Conservation (phyloP, 2,888 invertebrate species). For the Neoaliturus tenellus region DNA sequence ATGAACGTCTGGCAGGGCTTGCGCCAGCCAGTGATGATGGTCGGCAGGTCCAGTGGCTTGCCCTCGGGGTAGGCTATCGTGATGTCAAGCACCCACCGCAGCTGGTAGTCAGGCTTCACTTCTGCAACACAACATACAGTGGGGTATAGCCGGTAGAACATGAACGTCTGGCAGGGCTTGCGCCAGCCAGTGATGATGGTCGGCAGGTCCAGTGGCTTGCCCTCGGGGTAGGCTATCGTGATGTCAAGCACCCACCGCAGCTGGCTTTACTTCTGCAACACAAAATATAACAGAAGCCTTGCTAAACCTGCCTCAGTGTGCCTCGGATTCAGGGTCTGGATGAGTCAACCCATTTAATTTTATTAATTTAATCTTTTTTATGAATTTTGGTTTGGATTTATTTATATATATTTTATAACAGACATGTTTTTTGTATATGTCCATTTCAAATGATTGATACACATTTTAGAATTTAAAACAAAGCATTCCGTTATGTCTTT, state of each 20-base stretch:
- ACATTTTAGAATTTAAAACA: too few species aligned
- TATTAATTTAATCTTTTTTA: too few species aligned
- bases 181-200: constrained; percentile 86
- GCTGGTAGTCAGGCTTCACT: constrained; percentile 60
- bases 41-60: constrained; percentile 85
- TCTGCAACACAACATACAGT: constrained; percentile 19
- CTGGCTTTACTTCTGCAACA: constrained; percentile 40
- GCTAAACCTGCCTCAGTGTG: too few species aligned
- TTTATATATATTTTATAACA: too few species aligned
- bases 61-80: constrained; percentile 95
- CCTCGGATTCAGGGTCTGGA: too few species aligned
- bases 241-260: constrained; percentile 92
- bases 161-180: constrained; percentile 83
- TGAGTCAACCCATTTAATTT: too few species aligned
- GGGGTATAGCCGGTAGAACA: constrained; percentile 88
- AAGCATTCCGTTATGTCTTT: too few species aligned
- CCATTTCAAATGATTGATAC: too few species aligned
- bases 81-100: constrained; percentile 92
- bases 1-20: constrained; percentile 85
- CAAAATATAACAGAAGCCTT: too few species aligned
- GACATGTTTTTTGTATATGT: too few species aligned
- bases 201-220: constrained; percentile 86
- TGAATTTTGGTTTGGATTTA: too few species aligned
- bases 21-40: constrained; percentile 85
- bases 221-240: constrained; percentile 94